Conservation (phyloP, 2,888 invertebrate genomes). For the Epinotia demarniana region DNA sequence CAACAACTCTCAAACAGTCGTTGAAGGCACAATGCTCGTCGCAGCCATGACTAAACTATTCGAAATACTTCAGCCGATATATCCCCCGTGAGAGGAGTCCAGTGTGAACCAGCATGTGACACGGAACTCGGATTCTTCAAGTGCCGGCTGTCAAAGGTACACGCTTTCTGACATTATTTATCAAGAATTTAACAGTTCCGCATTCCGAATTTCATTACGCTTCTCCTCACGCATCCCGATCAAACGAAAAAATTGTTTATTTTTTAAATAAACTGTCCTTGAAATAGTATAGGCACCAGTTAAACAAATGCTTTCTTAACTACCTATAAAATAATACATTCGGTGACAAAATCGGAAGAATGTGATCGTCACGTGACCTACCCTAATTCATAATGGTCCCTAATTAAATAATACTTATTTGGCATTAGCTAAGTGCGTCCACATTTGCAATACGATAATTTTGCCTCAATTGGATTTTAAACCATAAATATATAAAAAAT, state of each 20-base stretch:
- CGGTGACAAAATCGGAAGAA: background rate
- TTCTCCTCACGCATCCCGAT: background rate
- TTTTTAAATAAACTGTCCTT: background rate
- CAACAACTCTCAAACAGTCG: constrained; percentile 57
- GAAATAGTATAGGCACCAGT: background rate
- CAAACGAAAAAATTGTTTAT: background rate
- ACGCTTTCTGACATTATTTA: background rate
- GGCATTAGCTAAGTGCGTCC: constrained; percentile 4
- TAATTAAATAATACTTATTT: background rate
- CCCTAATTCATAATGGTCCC: background rate
- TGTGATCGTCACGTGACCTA: background rate
- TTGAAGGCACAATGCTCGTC: constrained; percentile 54
- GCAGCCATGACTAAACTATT: constrained; percentile 59
- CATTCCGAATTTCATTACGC: background rate
- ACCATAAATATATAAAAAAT: background rate
- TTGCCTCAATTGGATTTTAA: background rate
- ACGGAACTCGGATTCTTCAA: constrained; percentile 7
- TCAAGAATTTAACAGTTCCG: background rate
- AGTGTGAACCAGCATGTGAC: constrained; percentile 35
- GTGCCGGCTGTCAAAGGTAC: constrained; percentile 17
- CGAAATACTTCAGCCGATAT: constrained; percentile 59
- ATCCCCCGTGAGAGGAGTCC: constrained; percentile 64
- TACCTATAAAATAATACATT: too few relatives aligned
- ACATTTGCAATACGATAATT: background rate
- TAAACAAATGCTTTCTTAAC: too few relatives aligned